A percentile compares a stretch with the other conserved stretches of the same genome.
Conservation (phyloP, 1,140 invertebrate species). For the Camponotus pennsylvanicus region DNA sequence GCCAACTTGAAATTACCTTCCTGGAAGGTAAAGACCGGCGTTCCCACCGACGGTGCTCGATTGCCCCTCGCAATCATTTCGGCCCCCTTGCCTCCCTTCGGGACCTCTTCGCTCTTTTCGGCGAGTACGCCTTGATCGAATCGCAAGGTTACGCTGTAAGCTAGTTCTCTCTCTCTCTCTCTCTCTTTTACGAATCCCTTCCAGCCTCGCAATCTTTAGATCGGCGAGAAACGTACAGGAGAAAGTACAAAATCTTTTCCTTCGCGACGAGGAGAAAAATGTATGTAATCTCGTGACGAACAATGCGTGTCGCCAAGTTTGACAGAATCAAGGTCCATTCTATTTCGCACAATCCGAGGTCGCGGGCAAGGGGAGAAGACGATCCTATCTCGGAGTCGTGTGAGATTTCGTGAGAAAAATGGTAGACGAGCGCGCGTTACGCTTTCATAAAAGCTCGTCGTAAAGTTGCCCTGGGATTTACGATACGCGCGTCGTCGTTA, state of each 20-base stretch:
- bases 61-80: slow-evolving; percentile 66
- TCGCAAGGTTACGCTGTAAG: not conserved
- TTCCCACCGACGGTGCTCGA: slow-evolving; percentile 72
- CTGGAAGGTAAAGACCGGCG: slow-evolving; percentile 76
- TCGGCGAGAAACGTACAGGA: not conserved
- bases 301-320: slow-evolving; percentile 4
- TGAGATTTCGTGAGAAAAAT: slow-evolving; percentile 8
- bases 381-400: not conserved
- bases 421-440: not conserved
- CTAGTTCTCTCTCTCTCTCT: too few relatives aligned
- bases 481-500: not conserved
- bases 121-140: slow-evolving; percentile 13
- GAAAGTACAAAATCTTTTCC: not conserved
- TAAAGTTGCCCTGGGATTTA: slow-evolving; percentile 19
- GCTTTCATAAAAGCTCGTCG: slow-evolving; percentile 30
- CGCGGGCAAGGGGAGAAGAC: not conserved
- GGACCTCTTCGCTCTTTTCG: slow-evolving; percentile 43
- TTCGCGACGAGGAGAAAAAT: not conserved
- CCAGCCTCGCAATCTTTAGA: not conserved
- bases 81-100: not conserved
- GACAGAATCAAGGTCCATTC: slow-evolving; percentile 17
- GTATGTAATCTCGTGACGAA: slow-evolving; percentile 8
- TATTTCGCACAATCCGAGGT: not conserved
- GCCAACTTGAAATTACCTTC: slow-evolving; percentile 82
- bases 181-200: not conserved